A percentile compares a stretch with the other conserved stretches of the same genome.
Evolutionary conservation across 2,113 vertebrate species (phyloP).

Genomic region (Trichechus manatus): DNA sequence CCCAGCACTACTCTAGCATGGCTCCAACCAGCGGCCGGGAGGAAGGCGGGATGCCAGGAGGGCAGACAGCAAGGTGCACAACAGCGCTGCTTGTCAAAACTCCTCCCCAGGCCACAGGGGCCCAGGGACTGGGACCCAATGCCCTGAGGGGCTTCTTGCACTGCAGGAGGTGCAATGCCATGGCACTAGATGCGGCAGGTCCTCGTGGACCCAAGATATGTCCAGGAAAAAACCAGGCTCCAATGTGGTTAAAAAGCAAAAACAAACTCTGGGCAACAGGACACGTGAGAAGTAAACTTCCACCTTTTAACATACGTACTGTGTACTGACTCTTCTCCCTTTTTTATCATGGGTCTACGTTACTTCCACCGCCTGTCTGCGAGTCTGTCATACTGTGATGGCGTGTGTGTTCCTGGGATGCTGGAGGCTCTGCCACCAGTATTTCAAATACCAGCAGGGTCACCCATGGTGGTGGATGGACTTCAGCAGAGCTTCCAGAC

Average conservation of each 20-base stretch:
- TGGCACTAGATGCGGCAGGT: accelerated
- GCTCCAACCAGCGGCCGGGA: not conserved
- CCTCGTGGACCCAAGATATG: not conserved
- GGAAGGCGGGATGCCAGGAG: not conserved
- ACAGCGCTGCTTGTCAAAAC: not conserved
- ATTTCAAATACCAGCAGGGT: not conserved
- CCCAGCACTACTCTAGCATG: not conserved
- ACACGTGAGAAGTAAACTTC: not conserved
- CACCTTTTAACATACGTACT: not conserved
- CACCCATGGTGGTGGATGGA: not conserved
- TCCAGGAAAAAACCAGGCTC: not conserved
- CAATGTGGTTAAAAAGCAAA: not conserved
- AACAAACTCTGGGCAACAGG: not conserved
- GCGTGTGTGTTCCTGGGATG: not conserved
- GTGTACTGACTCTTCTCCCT: not conserved
- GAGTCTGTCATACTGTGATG: not conserved
- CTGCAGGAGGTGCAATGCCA: not conserved
- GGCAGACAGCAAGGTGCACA: not conserved
- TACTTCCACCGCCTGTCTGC: not conserved
- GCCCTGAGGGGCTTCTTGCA: not conserved
- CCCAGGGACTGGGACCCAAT: not conserved
- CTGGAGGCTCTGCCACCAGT: no score
- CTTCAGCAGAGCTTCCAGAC: not conserved
- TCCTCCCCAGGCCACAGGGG: not conserved
- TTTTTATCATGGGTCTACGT: not conserved